Base-by-base conservation (phyloP, 92 coral and sea anemone genomes). In the Galaxea fascicularis region DNA sequence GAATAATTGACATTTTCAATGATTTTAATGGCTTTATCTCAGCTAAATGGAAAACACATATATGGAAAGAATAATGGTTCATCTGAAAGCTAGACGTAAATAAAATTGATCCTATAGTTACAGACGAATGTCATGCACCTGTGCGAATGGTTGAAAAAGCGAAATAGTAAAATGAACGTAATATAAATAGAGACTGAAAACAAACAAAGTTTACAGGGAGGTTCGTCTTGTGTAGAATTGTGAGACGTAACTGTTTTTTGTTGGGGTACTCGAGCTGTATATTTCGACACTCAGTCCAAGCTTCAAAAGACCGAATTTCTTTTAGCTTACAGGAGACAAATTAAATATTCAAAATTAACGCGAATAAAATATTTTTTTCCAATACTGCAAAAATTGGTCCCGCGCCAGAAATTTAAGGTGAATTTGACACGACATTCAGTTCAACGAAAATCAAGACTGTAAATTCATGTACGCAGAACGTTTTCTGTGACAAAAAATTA, bases 1-100 rank as follows among this genome's bases (percentile, higher is more conserved):
- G 28, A 25, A 77, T 46, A 77, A 77, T 20, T 44, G 82, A 63
- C 71, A 45, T 25, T 45, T 77, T 63, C 57, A 47, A 71, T 46
- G 76, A 16, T n/a, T 71, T 71, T 71, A 71, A 71, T 71, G 76
- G 76, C 7, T 49, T 71, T 71, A 16, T 45, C 31, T 45, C 18
- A 10, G 75, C 54, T 22, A 47, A 71, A 71, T 46, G 56, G 58
- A 22, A 22, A 45, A 21, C 57, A 71, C 57, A 71, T 71, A 22
- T 11, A 71, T n/a, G n/a, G 46, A 18, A 21, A 15, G 27, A 13
- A 25, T n/a, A 44, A 4, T 14, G 10, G 8, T 21, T 45, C 4
- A 46, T 45, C 20, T 26, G 35, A 71, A 45, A 22, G 27, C 12
- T 12, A 35, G 35, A 45, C 18, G 9, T 14, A 39, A 14, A 24